phyloP scores from a whole-genome alignment of 2,113 vertebrate genomes.

The Engystomops pustulosus region DNA sequence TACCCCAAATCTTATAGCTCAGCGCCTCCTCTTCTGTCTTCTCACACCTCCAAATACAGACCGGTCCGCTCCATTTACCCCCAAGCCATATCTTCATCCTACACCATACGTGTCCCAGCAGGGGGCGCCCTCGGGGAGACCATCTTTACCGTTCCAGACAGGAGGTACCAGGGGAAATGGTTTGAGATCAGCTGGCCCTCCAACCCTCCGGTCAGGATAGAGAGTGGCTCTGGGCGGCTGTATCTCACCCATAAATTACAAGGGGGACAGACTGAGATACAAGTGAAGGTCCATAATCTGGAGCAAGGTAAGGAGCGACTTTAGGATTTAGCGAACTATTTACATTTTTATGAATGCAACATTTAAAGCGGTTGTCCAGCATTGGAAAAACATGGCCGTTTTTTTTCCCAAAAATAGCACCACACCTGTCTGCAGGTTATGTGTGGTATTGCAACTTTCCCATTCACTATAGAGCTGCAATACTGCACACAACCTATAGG shows the following conservation, averaged over 20 bases:
- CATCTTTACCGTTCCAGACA: constrained; percentile 82
- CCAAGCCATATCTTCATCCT: constrained; percentile 54
- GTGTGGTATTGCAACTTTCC: no score
- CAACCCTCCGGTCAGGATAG: constrained; percentile 74
- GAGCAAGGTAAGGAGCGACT: constrained; percentile 70
- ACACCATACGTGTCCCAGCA: constrained; percentile 76
- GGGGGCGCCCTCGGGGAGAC: constrained; percentile 75
- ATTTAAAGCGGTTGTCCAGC: no score
- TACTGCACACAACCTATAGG: no score
- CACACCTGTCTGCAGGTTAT: no score
- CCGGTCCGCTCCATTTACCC: not conserved
- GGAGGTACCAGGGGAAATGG: constrained; percentile 74
- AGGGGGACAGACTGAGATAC: constrained; percentile 71
- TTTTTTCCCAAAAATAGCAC: no score
- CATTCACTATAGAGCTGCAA: no score
- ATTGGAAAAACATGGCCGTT: no score
- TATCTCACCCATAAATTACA: constrained; percentile 74
- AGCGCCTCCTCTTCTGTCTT: constrained; percentile 14
- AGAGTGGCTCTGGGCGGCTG: constrained; percentile 80
- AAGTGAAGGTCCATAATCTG: constrained; percentile 78
- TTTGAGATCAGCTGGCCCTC: constrained; percentile 76
- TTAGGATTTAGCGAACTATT: no score
- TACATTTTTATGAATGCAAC: no score
- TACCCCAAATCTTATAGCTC: no score
- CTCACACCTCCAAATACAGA: constrained; percentile 41